phyloP scores from a whole-genome alignment of 2,113 vertebrate genomes.

The Clarias gariepinus region DNA sequence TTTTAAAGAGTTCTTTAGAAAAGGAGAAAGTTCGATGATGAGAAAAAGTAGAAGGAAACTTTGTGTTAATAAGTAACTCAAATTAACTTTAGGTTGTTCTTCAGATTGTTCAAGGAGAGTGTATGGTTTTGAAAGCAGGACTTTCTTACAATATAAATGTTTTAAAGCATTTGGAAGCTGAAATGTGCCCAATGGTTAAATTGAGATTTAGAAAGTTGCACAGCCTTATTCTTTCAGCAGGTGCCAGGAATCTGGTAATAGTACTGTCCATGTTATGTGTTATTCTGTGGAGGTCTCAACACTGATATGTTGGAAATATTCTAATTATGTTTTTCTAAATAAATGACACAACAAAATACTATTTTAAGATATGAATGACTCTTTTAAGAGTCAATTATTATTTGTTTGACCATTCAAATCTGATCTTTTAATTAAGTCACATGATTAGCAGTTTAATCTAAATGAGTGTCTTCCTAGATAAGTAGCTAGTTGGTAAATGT shows the following conservation, averaged over 20 bases:
- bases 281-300: background rate
- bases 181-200: constrained; percentile 8
- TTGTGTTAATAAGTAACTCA: background rate
- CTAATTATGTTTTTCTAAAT: too few relatives aligned
- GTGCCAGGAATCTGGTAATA: constrained; percentile 18
- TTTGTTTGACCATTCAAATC: background rate
- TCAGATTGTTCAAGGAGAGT: background rate
- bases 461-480: background rate
- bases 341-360: background rate
- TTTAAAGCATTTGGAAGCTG: background rate
- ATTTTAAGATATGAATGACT: background rate
- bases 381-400: background rate
- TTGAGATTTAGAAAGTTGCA: constrained; percentile 7
- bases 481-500: background rate
- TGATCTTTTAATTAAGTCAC: background rate
- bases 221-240: background rate
- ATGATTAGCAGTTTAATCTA: background rate
- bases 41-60: background rate
- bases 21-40: background rate
- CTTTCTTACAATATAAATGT: constrained; percentile 11
- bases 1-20: background rate
- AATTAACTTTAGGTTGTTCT: background rate
- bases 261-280: background rate
- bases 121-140: background rate
- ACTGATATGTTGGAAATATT: constrained; percentile 13